phyloP scores from a whole-genome alignment of 2,888 invertebrate genomes.

The Horisme vitalbata region DNA sequence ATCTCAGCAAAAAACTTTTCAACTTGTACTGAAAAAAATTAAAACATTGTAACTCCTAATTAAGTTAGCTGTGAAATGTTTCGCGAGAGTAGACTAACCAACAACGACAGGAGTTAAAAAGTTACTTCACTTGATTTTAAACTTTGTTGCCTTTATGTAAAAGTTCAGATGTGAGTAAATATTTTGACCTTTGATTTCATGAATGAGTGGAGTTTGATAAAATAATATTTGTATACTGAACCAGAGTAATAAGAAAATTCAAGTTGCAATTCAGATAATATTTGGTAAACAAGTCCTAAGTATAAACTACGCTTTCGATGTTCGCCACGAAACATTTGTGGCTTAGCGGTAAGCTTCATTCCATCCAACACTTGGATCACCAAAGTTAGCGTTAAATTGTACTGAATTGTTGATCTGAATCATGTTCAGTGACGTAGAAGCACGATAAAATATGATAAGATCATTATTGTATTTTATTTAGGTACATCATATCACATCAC shows the following conservation, averaged over 20 bases:
- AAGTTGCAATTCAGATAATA: background rate
- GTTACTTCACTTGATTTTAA: constrained; percentile 40
- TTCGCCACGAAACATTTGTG: no score
- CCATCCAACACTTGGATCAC: background rate
- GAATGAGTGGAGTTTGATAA: background rate
- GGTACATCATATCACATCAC: no score
- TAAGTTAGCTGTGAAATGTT: constrained; percentile 50
- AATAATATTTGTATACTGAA: background rate
- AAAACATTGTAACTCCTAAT: constrained; percentile 45
- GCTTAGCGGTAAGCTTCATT: no score
- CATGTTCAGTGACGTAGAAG: no score
- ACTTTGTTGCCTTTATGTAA: constrained; percentile 37
- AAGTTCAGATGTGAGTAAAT: constrained; percentile 1
- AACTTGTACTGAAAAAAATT: constrained; percentile 30
- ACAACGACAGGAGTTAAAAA: constrained; percentile 46
- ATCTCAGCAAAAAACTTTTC: constrained; percentile 2
- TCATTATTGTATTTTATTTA: no score
- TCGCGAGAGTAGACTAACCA: constrained; percentile 38
- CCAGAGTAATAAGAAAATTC: background rate
- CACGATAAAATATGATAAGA: no score
- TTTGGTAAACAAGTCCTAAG: no score
- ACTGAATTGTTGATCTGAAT: no score
- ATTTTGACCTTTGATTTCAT: background rate
- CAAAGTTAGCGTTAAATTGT: no score
- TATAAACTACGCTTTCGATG: no score